phyloP scores from a whole-genome alignment of 2,113 vertebrate species.

The Alectura lathami region DNA sequence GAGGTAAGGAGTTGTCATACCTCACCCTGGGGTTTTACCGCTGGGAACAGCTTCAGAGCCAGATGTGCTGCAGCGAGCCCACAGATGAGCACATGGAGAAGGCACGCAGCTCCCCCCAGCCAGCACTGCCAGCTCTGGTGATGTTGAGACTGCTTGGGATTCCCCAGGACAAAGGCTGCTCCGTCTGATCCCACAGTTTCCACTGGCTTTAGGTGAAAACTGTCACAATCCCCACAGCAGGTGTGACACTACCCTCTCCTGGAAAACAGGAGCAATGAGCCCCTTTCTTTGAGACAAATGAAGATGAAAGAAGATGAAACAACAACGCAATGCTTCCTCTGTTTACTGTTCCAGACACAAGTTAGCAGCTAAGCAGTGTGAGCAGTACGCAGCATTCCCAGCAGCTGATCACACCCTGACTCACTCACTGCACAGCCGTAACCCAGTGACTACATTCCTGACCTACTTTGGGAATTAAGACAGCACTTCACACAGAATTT shows the following conservation, averaged over 20 bases:
- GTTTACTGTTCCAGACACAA: background rate
- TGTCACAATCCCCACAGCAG: rapidly evolving
- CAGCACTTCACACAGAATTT: background rate
- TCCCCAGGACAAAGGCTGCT: background rate
- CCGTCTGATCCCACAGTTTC: background rate
- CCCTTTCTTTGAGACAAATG: background rate
- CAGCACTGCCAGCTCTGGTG: background rate
- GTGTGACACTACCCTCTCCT: rapidly evolving
- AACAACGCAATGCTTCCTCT: background rate
- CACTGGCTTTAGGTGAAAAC: too few species aligned
- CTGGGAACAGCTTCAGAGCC: background rate
- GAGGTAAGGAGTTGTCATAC: background rate
- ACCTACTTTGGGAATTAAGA: conserved; percentile 43
- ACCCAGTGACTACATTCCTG: background rate
- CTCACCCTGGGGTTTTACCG: background rate
- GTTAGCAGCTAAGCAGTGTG: background rate
- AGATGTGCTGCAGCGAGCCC: rapidly evolving
- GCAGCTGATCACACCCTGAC: background rate
- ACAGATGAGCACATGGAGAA: rapidly evolving
- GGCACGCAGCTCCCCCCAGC: rapidly evolving
- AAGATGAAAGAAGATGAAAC: background rate
- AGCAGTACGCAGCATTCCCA: background rate
- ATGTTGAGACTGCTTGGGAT: background rate
- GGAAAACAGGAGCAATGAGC: background rate
- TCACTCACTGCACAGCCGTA: background rate